Evolutionary conservation across 2,888 invertebrate genomes (phyloP).

Genomic region (Gasteruption jaculator): DNA sequence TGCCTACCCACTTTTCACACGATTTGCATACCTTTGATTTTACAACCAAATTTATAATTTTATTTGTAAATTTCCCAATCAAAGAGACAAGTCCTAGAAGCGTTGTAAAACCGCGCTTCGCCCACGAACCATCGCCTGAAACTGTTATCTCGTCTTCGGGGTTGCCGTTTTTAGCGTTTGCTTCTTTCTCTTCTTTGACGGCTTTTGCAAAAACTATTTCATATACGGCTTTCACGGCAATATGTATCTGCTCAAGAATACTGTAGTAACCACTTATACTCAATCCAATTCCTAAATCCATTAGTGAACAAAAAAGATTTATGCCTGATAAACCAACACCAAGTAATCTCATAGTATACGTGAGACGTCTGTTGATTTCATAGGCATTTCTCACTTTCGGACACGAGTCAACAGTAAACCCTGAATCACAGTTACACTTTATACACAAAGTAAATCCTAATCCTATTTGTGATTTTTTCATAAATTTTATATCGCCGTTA

Average conservation of each 20-base stretch:
- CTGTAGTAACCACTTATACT: conserved; percentile 13
- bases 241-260: conserved; percentile 16
- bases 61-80: conserved; percentile 19
- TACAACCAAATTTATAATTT: conserved; percentile 21
- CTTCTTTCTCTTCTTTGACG: conserved; percentile 19
- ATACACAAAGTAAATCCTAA: conserved; percentile 7
- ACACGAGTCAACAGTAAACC: conserved; percentile 5
- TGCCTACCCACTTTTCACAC: conserved; percentile 3
- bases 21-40: conserved; percentile 16
- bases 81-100: conserved; percentile 21
- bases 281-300: conserved; percentile 18
- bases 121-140: conserved; percentile 22
- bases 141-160: conserved; percentile 20
- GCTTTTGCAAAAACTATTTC: conserved; percentile 18
- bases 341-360: conserved; percentile 26
- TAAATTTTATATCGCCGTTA: conserved; percentile 12
- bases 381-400: conserved; percentile 5
- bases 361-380: conserved; percentile 22
- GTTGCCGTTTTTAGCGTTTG: conserved; percentile 21
- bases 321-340: conserved; percentile 25
- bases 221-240: conserved; percentile 14
- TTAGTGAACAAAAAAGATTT: conserved; percentile 25
- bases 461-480: conserved; percentile 7
- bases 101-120: conserved; percentile 20
- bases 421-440: conserved; percentile 7